A percentile compares a stretch with the other conserved stretches of the same genome.
Conservation (phyloP, 2,113 vertebrate genomes). For the Paedocypris sp. region DNA sequence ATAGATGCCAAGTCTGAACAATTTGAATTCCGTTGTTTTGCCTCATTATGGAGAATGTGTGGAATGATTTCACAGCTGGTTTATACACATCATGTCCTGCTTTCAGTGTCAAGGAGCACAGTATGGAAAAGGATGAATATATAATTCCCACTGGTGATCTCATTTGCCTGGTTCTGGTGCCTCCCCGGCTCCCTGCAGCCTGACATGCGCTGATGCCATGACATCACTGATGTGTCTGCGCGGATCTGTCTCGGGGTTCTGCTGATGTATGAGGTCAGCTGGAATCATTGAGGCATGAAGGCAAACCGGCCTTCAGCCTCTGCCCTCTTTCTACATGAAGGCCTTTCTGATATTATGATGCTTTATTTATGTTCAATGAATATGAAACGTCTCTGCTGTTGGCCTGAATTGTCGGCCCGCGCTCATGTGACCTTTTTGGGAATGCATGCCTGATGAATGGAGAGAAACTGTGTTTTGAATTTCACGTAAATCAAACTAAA, state of each 20-base stretch:
- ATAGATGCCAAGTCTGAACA: too few species aligned
- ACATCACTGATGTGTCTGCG: constrained; percentile 14
- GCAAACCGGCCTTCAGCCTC: not conserved
- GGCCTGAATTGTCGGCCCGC: too few species aligned
- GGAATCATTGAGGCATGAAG: not conserved
- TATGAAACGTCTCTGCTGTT: too few species aligned
- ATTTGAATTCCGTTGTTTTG: not conserved
- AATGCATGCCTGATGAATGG: too few species aligned
- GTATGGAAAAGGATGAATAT: constrained; percentile 3
- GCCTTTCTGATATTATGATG: not conserved
- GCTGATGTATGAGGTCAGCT: constrained; percentile 6
- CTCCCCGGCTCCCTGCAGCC: not conserved
- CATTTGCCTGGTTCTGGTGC: not conserved
- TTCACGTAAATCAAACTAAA: too few species aligned
- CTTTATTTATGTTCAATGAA: not conserved
- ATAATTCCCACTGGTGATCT: not conserved
- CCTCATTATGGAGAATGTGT: not conserved
- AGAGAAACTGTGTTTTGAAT: too few species aligned
- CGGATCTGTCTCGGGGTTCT: too few species aligned
- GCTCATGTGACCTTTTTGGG: too few species aligned
- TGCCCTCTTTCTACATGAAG: not conserved
- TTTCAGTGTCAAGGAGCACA: not conserved
- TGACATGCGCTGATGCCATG: constrained; percentile 3
- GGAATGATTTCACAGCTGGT: not conserved
- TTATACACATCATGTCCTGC: not conserved